Evolutionary conservation across 2,888 invertebrate genomes (phyloP).

Genomic region (Pocota personata): DNA sequence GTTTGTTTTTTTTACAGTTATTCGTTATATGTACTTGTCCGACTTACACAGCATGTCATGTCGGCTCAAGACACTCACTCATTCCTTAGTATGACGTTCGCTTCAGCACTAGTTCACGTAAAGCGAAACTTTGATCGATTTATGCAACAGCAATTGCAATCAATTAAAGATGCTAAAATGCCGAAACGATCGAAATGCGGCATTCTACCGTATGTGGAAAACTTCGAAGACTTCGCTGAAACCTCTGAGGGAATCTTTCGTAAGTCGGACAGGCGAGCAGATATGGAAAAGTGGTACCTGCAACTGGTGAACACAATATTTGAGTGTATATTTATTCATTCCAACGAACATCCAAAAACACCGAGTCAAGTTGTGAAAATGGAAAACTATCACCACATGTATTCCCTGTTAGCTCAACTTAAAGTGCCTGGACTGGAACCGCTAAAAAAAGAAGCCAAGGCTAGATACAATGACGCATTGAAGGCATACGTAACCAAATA

Average conservation of each 20-base stretch:
- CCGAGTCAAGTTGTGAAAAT: conserved; percentile 96
- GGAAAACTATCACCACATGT: conserved; percentile 98
- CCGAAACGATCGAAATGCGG: conserved; percentile 91
- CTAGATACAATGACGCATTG: conserved; percentile 94
- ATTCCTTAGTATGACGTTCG: conserved; percentile 94
- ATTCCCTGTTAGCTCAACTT: conserved; percentile 92
- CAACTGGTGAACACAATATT: conserved; percentile 92
- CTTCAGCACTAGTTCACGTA: conserved; percentile 92
- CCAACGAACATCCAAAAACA: conserved; percentile 94
- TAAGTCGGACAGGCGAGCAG: conserved; percentile 92
- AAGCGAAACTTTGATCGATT: conserved; percentile 96
- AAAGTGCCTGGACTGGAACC: conserved; percentile 95
- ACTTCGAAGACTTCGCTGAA: conserved; percentile 94
- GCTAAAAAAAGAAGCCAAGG: conserved; percentile 94
- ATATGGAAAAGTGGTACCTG: conserved; percentile 96
- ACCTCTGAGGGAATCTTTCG: conserved; percentile 94
- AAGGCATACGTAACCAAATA: conserved; percentile 96
- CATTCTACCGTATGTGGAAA: conserved; percentile 93
- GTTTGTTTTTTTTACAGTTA: conserved; percentile 85
- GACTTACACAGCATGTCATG: conserved; percentile 96
- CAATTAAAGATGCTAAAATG: conserved; percentile 90
- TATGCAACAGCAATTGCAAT: conserved; percentile 92
- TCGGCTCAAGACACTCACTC: conserved; percentile 93
- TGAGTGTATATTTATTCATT: conserved; percentile 90
- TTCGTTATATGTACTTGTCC: conserved; percentile 96